Evolutionary conservation across 2,888 invertebrate genomes (phyloP).

Genomic region (Apomyelois bistriatella): DNA sequence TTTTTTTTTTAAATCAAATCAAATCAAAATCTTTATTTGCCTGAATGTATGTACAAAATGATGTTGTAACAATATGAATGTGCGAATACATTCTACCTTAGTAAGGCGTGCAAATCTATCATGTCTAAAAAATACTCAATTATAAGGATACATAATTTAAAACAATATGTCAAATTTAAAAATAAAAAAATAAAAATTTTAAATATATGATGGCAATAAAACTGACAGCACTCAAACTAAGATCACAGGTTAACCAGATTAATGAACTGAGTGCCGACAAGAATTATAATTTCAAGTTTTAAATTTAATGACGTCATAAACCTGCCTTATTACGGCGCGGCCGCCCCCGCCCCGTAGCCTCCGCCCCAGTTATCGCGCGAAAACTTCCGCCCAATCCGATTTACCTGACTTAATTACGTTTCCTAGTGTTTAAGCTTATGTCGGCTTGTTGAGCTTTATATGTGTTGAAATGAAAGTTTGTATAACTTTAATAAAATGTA

Average conservation of each 20-base stretch:
- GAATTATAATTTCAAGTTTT: slow-evolving; percentile 28
- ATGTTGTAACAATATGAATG: too few species aligned
- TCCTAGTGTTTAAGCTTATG: slow-evolving; percentile 59
- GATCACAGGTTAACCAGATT: slow-evolving; percentile 14
- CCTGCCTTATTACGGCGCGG: slow-evolving; percentile 33
- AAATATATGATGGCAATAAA: too few species aligned
- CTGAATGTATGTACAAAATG: too few species aligned
- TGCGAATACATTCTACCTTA: too few species aligned
- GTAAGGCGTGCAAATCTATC: too few species aligned
- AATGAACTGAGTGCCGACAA: slow-evolving; percentile 15
- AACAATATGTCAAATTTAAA: too few species aligned
- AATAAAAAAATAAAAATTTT: too few species aligned
- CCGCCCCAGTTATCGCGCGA: slow-evolving; percentile 69
- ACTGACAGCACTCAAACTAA: neutral
- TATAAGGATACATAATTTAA: too few species aligned
- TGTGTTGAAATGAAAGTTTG: neutral
- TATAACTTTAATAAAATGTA: too few species aligned
- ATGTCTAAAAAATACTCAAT: too few species aligned
- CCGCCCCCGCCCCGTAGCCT: slow-evolving; percentile 31
- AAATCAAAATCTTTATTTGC: too few species aligned
- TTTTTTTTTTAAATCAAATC: too few species aligned
- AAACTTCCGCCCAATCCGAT: slow-evolving; percentile 74
- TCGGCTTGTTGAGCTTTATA: slow-evolving; percentile 30
- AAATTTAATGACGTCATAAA: slow-evolving; percentile 40
- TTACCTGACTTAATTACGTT: slow-evolving; percentile 76